Base-by-base conservation (phyloP, 2,888 invertebrate species). In the Holacanthella duospinosa region DNA sequence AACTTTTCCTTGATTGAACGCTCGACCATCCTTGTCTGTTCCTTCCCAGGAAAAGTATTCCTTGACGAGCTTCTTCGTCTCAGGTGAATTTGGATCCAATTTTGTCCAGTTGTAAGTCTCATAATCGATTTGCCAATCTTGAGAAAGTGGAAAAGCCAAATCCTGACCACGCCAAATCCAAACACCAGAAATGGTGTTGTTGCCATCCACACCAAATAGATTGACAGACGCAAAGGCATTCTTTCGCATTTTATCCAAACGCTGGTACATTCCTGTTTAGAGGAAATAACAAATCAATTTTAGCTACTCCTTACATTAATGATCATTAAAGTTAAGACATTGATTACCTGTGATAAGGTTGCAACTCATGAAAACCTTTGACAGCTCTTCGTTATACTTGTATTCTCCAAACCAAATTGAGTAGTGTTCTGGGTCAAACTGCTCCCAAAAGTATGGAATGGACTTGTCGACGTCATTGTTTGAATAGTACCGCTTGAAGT, bases 141-240 rank as follows among this genome's bases (percentile, higher is more conserved):
- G 86, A 67, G 85, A 85, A 70, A 93, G 81, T 83, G 89, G 78
- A 76, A 99, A 99, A 73, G 88, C 96, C 63, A 99, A 85, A 26
- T 92, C 88, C 60, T 91, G 92, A 24, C 97, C 97, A 77, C 89
- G 87, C 97, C 97, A 99, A 73, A 96, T 85, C 97, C 97, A 99
- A 75, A 99, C 81, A 67, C 96, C 99, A 54, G 93, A 92, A 78
- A 99, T 97, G 75, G 86, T 83, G 77, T 88, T 93, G 80, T 94
- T 83, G 78, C 92, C 87, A 80, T 96, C 93, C 60, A 83, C 82
- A 28, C 99, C 97, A 79, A 96, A 97, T 66, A 99, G 83, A 76
- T 91, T 89, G 73, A 91, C 86, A 16, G 94, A 95, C 61, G 89
- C 93, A 79, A 99, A 97, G 1, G 94, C 89, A 77, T 89, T 86